A percentile compares a stretch with the other conserved stretches of the same genome.
Conservation (phyloP, 2,797 vertebrate genomes). For the Carcharodon carcharias region DNA sequence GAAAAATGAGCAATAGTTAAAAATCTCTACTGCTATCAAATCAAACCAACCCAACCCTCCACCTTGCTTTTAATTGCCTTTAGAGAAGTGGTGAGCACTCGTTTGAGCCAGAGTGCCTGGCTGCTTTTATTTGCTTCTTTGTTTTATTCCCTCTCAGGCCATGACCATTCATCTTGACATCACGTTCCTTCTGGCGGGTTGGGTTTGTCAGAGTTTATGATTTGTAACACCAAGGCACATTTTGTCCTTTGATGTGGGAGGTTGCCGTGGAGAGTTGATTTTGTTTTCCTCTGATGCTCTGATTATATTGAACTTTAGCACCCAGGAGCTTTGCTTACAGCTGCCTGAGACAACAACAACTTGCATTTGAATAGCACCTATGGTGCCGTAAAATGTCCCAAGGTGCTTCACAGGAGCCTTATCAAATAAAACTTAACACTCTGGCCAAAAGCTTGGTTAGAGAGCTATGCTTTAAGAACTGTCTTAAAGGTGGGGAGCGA, state of each 20-base stretch:
- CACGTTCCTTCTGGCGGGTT: not conserved
- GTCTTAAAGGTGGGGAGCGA: not conserved
- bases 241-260: not conserved
- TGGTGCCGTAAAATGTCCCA: not conserved
- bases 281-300: not conserved
- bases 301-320: not conserved
- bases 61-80: conserved; percentile 12
- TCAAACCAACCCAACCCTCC: not conserved
- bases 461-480: not conserved
- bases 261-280: not conserved
- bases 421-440: not conserved
- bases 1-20: not conserved
- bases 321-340: not conserved
- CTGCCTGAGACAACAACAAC: not conserved
- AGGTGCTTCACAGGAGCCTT: not conserved
- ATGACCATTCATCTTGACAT: not conserved
- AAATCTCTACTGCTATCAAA: not conserved
- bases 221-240: not conserved
- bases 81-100: not conserved
- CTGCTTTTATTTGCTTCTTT: conserved; percentile 4
- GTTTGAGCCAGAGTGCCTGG: not conserved
- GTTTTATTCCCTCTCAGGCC: not conserved
- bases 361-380: not conserved
- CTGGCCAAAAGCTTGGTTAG: not conserved
- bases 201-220: not conserved